phyloP scores from a whole-genome alignment of 2,888 invertebrate genomes.

The Cryptocephalus primarius region DNA sequence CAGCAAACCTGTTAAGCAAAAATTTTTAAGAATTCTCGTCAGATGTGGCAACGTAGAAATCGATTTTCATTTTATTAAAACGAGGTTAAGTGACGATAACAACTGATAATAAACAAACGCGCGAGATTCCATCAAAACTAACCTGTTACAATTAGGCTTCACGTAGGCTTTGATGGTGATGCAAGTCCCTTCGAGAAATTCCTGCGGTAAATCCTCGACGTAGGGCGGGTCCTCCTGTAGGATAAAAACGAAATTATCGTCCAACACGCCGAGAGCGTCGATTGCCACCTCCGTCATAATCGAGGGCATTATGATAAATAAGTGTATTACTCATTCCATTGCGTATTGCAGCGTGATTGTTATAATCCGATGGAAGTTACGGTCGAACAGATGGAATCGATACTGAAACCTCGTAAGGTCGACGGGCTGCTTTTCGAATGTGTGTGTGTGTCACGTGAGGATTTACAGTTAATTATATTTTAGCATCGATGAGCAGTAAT shows the following conservation, averaged over 20 bases:
- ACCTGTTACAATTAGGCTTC: constrained; percentile 23
- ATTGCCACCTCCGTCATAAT: constrained; percentile 12
- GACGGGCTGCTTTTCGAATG: too few species aligned
- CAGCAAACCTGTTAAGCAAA: constrained; percentile 44
- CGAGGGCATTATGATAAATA: too few species aligned
- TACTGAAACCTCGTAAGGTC: too few species aligned
- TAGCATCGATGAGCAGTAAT: too few species aligned
- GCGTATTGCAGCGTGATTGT: neutral
- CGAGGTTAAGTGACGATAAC: neutral
- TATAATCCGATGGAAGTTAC: too few species aligned
- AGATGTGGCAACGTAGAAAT: neutral
- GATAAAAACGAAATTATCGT: constrained; percentile 14
- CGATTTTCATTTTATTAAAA: neutral
- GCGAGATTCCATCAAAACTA: constrained; percentile 1
- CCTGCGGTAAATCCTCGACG: constrained; percentile 20
- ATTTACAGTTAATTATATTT: too few species aligned
- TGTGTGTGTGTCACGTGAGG: too few species aligned
- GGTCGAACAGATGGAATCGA: too few species aligned
- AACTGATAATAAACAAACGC: too few species aligned
- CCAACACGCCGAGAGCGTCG: constrained; percentile 11
- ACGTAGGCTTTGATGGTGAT: constrained; percentile 21
- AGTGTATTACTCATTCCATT: too few species aligned
- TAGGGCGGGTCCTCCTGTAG: constrained; percentile 17
- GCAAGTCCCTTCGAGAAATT: constrained; percentile 20
- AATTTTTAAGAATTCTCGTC: too few species aligned